Percentiles rank a stretch among this genome's conserved stretches.
phyloP scores from a whole-genome alignment of 2,888 invertebrate species.

The Penaeus monodon region DNA sequence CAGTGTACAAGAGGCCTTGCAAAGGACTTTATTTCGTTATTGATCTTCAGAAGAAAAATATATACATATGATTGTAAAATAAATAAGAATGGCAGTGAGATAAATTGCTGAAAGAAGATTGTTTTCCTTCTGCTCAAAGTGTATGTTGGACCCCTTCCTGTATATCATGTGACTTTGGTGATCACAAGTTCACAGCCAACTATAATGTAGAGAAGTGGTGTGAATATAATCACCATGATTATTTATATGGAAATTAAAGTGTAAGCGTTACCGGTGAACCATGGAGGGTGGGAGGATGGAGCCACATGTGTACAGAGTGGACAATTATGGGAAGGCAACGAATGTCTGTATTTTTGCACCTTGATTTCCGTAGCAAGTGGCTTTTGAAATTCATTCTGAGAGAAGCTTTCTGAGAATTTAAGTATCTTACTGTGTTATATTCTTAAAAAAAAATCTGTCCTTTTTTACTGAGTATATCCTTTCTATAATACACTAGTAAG shows the following conservation, averaged over 20 bases:
- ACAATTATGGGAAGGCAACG: constrained; percentile 34
- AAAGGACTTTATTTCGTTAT: constrained; percentile 17
- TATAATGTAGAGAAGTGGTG: constrained; percentile 29
- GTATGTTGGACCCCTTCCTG: constrained; percentile 42
- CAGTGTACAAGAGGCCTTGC: neutral
- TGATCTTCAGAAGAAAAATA: constrained; percentile 23
- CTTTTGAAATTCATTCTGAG: constrained; percentile 49
- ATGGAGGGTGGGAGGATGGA: constrained; percentile 23
- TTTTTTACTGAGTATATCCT: constrained; percentile 40
- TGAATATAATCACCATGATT: constrained; percentile 16
- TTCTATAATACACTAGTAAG: constrained; percentile 41
- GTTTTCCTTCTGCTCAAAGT: constrained; percentile 62
- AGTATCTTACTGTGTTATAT: constrained; percentile 45
- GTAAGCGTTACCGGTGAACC: constrained; percentile 28
- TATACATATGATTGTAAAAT: constrained; percentile 25
- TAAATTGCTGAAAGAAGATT: constrained; percentile 45
- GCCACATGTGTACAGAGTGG: constrained; percentile 17
- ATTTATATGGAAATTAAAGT: constrained; percentile 18
- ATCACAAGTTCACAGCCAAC: constrained; percentile 34
- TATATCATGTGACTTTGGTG: constrained; percentile 36
- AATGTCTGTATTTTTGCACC: constrained; percentile 53
- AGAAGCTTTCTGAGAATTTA: constrained; percentile 29
- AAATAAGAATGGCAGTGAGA: constrained; percentile 28
- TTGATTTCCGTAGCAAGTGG: constrained; percentile 51
- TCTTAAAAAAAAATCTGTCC: constrained; percentile 37